Percentiles rank a stretch among this genome's conserved stretches.
Conservation (phyloP, 2,888 invertebrate genomes). For the Melanostoma mellinum region DNA sequence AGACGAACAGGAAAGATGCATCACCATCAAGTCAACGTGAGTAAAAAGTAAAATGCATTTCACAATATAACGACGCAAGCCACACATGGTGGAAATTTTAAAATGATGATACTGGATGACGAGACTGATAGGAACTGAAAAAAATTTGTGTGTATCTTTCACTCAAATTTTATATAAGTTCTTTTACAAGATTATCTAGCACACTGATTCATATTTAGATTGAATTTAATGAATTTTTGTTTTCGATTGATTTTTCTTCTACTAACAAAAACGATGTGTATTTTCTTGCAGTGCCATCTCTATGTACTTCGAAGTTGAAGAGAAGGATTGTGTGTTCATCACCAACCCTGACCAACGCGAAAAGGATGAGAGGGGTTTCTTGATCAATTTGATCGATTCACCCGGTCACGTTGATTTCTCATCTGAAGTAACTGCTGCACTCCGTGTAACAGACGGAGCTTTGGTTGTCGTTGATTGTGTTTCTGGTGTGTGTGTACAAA, state of each 20-base stretch:
- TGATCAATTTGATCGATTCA: conserved; percentile 99
- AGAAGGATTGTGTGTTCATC: conserved; percentile 97
- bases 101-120: conserved; percentile 75
- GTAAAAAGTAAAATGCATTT: conserved; percentile 80
- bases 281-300: conserved; percentile 93
- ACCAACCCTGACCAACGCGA: conserved; percentile 95
- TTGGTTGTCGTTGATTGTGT: conserved; percentile 99
- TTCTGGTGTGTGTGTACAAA: conserved; percentile 99
- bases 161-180: conserved; percentile 40
- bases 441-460: conserved; percentile 99
- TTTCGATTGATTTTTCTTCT: neutral
- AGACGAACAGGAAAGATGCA: conserved; percentile 99
- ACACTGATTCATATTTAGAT: conserved; percentile 60
- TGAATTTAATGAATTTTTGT: neutral
- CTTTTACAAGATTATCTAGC: conserved; percentile 43
- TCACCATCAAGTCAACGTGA: conserved; percentile 99
- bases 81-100: neutral
- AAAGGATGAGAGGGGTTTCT: conserved; percentile 95
- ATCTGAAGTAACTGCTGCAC: conserved; percentile 99
- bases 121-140: conserved; percentile 72
- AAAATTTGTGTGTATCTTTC: conserved; percentile 70
- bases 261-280: neutral
- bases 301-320: conserved; percentile 98
- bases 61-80: neutral
- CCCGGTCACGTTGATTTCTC: conserved; percentile 99